Percentiles rank a stretch among this genome's conserved stretches.
These are phyloP conservation scores for Peromyscus eremicus DNA, from an alignment of 2,797 vertebrate species.

Conservation along the genomic window DNA sequence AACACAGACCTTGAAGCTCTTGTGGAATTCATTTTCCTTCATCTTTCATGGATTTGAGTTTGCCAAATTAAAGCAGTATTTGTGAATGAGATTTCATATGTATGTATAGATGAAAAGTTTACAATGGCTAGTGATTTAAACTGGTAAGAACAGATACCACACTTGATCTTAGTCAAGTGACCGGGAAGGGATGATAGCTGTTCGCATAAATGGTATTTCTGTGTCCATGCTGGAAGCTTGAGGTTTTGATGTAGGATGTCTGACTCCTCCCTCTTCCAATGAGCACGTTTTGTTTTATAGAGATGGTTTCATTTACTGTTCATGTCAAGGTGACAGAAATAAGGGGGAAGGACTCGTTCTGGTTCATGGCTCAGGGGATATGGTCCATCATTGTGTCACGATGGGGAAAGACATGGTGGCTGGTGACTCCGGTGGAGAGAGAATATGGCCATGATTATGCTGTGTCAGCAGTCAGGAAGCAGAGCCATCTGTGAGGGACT, in stretches of 20 bases:
- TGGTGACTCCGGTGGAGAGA: background rate
- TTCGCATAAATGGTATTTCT: constrained; percentile 37
- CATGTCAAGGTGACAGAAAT: background rate
- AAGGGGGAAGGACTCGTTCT: background rate
- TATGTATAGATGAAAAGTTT: background rate
- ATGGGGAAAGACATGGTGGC: background rate
- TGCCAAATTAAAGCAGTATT: constrained; percentile 3
- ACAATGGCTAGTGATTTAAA: background rate
- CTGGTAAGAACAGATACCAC: background rate
- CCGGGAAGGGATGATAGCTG: background rate
- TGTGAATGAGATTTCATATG: background rate
- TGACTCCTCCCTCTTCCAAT: background rate
- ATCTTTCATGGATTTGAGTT: background rate
- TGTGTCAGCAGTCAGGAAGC: background rate
- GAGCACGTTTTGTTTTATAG: background rate
- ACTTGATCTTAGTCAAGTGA: background rate
- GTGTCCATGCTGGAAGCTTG: background rate
- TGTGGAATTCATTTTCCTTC: background rate
- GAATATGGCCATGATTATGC: no score
- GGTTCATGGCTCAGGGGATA: background rate
- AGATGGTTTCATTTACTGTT: background rate
- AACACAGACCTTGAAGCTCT: no score
- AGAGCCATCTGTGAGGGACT: background rate
- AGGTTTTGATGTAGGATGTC: background rate
- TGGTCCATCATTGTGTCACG: background rate